Evolutionary conservation across 2,113 vertebrate species (phyloP).

Genomic region (Mirza zaza): DNA sequence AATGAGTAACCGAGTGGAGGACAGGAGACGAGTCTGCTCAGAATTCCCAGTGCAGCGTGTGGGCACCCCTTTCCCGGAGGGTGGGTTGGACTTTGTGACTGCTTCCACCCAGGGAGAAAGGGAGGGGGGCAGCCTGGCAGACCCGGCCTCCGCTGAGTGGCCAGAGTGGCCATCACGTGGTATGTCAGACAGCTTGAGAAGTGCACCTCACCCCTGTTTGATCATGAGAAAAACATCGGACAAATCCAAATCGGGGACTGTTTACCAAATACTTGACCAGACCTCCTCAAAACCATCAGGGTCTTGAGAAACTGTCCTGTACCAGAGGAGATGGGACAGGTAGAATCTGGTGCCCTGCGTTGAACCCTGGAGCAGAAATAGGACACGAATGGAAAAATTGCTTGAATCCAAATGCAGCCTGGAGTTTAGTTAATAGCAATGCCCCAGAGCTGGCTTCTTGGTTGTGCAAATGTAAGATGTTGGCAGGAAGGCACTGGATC

Average conservation of each 20-base stretch:
- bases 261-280: not conserved
- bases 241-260: not conserved
- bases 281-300: not conserved
- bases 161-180: not conserved
- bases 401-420: accelerated
- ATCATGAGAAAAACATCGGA: not conserved
- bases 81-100: accelerated
- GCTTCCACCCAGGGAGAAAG: too few species aligned
- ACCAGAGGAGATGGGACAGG: accelerated
- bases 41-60: accelerated
- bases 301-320: too few species aligned
- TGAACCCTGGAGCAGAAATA: accelerated
- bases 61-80: too few species aligned
- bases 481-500: accelerated
- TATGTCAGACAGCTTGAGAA: accelerated
- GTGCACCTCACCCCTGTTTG: not conserved
- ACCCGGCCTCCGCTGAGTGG: accelerated
- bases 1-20: not conserved
- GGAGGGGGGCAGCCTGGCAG: not conserved
- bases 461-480: not conserved
- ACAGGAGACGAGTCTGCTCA: too few species aligned
- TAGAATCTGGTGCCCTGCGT: accelerated
- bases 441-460: not conserved
- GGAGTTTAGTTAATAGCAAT: not conserved
- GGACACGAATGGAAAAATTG: accelerated